phyloP scores from a whole-genome alignment of 92 coral and sea anemone species.

The Phenganax marumi region DNA sequence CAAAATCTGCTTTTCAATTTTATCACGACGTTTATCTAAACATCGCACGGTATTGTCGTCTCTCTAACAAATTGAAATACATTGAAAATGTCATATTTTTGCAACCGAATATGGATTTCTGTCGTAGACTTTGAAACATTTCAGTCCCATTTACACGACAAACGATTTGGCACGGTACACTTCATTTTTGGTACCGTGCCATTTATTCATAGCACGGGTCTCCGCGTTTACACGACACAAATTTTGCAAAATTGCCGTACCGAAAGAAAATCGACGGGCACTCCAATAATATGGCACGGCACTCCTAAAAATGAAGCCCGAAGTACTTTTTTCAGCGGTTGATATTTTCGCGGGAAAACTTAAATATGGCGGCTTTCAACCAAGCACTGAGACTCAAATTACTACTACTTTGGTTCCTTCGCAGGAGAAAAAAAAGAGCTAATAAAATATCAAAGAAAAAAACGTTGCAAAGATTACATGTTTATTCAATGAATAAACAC shows the following conservation, averaged over 20 bases:
- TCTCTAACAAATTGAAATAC: background rate
- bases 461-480: background rate
- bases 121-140: too few relatives aligned
- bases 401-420: constrained; percentile 5
- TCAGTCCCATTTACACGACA: too few relatives aligned
- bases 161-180: too few relatives aligned
- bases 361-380: background rate
- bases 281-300: background rate
- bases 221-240: background rate
- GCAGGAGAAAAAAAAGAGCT: constrained; percentile 15
- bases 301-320: background rate
- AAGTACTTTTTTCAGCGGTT: background rate
- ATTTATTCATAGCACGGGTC: background rate
- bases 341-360: background rate
- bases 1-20: constrained; percentile 28
- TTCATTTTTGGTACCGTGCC: background rate
- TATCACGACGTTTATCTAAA: background rate
- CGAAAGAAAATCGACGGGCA: background rate
- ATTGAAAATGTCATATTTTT: too few relatives aligned
- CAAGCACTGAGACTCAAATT: background rate
- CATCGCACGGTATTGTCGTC: background rate
- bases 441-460: constrained; percentile 6
- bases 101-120: too few relatives aligned
- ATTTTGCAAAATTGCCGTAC: background rate
- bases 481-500: constrained; percentile 22